phyloP scores from a whole-genome alignment of 2,113 vertebrate genomes.

The Atlantisia rogersi region DNA sequence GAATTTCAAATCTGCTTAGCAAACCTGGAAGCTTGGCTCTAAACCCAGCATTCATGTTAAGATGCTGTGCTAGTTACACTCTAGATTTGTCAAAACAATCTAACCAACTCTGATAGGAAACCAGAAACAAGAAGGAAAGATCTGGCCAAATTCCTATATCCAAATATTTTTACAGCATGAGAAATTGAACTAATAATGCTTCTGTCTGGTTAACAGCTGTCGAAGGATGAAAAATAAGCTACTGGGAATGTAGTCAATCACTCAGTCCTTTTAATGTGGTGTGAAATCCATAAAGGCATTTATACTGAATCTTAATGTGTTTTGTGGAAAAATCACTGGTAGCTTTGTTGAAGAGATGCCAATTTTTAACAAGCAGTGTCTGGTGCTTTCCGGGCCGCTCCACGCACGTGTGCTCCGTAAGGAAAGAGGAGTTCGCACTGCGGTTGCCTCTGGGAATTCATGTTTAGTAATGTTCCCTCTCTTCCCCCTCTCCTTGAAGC shows the following conservation, averaged over 20 bases:
- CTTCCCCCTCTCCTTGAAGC: not conserved
- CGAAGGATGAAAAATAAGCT: constrained; percentile 68
- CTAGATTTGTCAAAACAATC: constrained; percentile 26
- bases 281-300: constrained; percentile 67
- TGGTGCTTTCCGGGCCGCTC: constrained; percentile 15
- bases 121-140: constrained; percentile 28
- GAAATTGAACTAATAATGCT: constrained; percentile 59
- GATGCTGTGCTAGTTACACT: not conserved
- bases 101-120: constrained; percentile 8
- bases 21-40: not conserved
- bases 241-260: constrained; percentile 62
- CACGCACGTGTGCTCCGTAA: not conserved
- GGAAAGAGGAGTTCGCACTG: constrained; percentile 5
- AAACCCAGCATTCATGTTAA: not conserved
- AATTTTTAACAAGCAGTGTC: constrained; percentile 52
- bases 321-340: constrained; percentile 66
- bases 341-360: constrained; percentile 55
- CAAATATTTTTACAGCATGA: constrained; percentile 67
- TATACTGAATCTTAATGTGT: constrained; percentile 58
- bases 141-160: constrained; percentile 45
- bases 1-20: not conserved
- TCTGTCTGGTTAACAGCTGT: constrained; percentile 68
- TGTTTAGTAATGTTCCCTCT: not conserved
- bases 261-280: constrained; percentile 63
- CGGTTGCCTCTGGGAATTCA: not conserved